phyloP scores from a whole-genome alignment of 2,113 vertebrate species.

The Tragelaphus scriptus region DNA sequence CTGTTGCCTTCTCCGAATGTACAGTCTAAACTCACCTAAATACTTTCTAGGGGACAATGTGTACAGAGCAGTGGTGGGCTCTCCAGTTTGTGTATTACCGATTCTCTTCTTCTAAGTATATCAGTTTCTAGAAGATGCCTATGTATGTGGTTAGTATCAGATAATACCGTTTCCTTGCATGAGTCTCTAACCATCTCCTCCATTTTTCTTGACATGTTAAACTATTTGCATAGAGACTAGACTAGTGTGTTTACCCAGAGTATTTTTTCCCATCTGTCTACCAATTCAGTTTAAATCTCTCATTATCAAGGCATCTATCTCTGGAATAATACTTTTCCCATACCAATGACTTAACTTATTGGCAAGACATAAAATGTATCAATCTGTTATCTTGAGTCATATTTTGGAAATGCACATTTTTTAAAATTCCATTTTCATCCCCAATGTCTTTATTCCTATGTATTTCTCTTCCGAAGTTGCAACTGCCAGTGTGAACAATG shows the following conservation, averaged over 20 bases:
- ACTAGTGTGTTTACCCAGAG: neutral
- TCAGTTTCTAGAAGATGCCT: neutral
- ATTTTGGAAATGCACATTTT: slow-evolving; percentile 37
- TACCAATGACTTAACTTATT: slow-evolving; percentile 34
- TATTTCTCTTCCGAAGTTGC: slow-evolving; percentile 1
- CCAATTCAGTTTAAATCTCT: slow-evolving; percentile 24
- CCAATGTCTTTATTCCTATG: slow-evolving; percentile 25
- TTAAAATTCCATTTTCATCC: slow-evolving; percentile 37
- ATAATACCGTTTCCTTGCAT: neutral
- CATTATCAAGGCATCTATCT: slow-evolving; percentile 36
- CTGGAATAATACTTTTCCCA: slow-evolving; percentile 29
- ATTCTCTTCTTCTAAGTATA: neutral
- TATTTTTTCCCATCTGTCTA: slow-evolving; percentile 8
- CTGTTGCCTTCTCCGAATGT: no score
- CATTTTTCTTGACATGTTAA: neutral
- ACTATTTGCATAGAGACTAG: slow-evolving; percentile 8
- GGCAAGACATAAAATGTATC: slow-evolving; percentile 40
- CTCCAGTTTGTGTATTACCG: neutral
- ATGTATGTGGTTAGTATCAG: neutral
- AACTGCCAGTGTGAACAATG: slow-evolving; percentile 33
- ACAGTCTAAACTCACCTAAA: neutral
- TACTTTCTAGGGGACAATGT: neutral
- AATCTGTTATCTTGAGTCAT: slow-evolving; percentile 52
- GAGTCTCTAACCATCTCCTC: neutral
- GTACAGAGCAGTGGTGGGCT: neutral